phyloP scores from a whole-genome alignment of 2,797 vertebrate species.

The Ciconia nigra region DNA sequence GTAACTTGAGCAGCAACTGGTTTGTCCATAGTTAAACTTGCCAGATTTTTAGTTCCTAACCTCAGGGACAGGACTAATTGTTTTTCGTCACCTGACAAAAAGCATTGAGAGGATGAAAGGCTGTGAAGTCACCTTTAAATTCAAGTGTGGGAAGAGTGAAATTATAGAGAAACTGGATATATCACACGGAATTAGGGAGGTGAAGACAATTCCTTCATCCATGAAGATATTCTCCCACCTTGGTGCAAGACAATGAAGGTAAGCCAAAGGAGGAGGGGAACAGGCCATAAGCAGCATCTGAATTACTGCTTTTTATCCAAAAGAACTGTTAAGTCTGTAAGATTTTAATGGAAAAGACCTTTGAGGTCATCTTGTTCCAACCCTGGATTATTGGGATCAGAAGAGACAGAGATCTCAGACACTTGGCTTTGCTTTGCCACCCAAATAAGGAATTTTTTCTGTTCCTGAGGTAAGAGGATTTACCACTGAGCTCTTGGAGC shows the following conservation, averaged over 20 bases:
- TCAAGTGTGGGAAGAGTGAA: neutral
- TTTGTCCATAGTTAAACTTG: neutral
- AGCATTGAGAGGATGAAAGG: neutral
- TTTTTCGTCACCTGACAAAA: neutral
- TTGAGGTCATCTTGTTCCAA: neutral
- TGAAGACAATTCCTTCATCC: neutral
- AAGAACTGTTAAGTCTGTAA: neutral
- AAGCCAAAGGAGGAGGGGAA: neutral
- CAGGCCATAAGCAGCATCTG: neutral
- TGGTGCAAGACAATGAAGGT: neutral
- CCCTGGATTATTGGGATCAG: neutral
- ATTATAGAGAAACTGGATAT: neutral
- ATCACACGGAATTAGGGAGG: neutral
- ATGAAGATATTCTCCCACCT: neutral
- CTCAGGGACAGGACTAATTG: neutral
- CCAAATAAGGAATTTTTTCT: neutral
- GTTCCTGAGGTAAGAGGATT: neutral
- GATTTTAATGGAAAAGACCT: neutral
- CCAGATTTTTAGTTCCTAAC: neutral
- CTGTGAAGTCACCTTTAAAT: neutral
- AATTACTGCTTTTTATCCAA: neutral
- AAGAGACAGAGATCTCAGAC: neutral
- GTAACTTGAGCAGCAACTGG: neutral
- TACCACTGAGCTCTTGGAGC: neutral
- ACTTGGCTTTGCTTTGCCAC: neutral